A percentile compares a stretch with the other conserved stretches of the same genome.
These are phyloP conservation scores for Trinorchestia longiramus DNA, from an alignment of 1,140 invertebrate genomes.

Conservation along the genomic window DNA sequence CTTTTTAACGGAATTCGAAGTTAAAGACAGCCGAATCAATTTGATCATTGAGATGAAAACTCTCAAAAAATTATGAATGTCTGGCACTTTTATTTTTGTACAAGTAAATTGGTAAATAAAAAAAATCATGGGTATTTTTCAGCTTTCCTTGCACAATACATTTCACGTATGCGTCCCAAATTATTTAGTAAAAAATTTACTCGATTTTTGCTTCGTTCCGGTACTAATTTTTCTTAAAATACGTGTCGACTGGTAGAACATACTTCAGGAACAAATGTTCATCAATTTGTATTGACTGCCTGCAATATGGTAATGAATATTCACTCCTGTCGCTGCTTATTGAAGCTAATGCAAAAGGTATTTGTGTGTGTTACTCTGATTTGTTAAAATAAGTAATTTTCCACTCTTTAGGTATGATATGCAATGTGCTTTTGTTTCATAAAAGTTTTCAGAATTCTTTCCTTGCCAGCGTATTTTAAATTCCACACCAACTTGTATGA, in stretches of 20 bases:
- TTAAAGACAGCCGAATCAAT: neutral
- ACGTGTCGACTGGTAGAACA: neutral
- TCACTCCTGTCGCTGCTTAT: neutral
- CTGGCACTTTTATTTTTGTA: neutral
- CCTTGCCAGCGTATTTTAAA: neutral
- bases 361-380: neutral
- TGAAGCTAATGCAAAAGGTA: neutral
- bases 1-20: neutral
- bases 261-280: neutral
- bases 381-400: neutral
- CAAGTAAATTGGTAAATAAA: neutral
- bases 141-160: neutral
- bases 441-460: neutral
- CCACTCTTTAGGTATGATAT: neutral
- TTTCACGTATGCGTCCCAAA: neutral
- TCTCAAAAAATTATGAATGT: neutral
- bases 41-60: neutral
- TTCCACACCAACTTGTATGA: neutral
- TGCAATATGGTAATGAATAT: neutral
- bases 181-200: too few relatives aligned
- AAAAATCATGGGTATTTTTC: neutral
- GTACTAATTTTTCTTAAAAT: neutral
- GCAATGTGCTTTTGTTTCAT: neutral
- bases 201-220: neutral
- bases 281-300: neutral